Percentiles rank a stretch among this genome's conserved stretches.
These are phyloP conservation scores for Cettia cetti DNA, from an alignment of 2,113 vertebrate genomes.

Conservation along the genomic window DNA sequence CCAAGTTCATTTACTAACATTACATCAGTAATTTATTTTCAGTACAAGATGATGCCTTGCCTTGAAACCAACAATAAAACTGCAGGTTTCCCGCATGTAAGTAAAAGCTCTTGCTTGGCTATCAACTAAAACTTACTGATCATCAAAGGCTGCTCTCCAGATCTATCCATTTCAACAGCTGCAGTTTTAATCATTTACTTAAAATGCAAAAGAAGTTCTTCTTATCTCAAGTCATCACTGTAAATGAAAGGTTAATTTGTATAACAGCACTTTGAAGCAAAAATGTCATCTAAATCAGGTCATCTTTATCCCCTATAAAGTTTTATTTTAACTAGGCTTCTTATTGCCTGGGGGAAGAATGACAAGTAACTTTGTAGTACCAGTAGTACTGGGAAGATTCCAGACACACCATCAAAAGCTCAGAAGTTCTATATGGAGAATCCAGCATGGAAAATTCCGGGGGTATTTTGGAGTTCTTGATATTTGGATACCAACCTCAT, in stretches of 20 bases:
- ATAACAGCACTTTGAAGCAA: neutral
- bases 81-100: neutral
- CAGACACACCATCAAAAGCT: neutral
- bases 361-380: neutral
- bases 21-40: neutral
- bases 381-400: neutral
- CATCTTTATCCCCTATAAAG: neutral
- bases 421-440: neutral
- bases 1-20: neutral
- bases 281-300: neutral
- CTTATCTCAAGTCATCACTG: neutral
- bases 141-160: neutral
- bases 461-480: neutral
- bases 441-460: fast-evolving
- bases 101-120: neutral
- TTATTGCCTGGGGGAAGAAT: neutral
- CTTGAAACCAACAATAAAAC: neutral
- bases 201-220: neutral
- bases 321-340: neutral
- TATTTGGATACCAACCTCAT: neutral
- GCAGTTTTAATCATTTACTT: neutral
- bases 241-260: slow-evolving; percentile 1
- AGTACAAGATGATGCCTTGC: neutral
- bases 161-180: neutral
- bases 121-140: neutral